Conservation (phyloP, 2,888 invertebrate species). For the Aproaerema taeniolella region DNA sequence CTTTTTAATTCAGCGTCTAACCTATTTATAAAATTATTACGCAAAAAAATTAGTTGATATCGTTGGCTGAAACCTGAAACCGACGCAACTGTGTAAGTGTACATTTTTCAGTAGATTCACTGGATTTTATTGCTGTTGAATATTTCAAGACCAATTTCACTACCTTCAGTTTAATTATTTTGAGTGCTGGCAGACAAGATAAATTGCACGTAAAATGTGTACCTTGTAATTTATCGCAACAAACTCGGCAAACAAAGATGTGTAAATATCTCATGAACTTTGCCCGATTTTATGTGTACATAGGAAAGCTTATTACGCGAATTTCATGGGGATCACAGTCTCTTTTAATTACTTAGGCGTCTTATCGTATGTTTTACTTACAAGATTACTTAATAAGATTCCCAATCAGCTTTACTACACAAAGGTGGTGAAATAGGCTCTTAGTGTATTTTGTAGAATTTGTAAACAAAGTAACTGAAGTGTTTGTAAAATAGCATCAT, state of each 20-base stretch:
- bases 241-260: conserved; percentile 8
- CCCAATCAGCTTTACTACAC: neutral
- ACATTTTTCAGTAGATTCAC: conserved; percentile 9
- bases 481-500: conserved; percentile 13
- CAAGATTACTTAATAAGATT: neutral
- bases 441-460: conserved; percentile 1
- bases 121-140: conserved; percentile 6
- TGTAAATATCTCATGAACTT: conserved; percentile 7
- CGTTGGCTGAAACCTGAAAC: no score
- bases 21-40: no score
- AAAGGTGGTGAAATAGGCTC: conserved; percentile 7
- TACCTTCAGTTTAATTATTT: conserved; percentile 11
- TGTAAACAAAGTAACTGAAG: neutral
- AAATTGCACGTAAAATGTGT: conserved; percentile 7
- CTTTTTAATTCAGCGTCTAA: no score
- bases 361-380: conserved; percentile 1
- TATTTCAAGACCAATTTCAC: conserved; percentile 9
- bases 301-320: conserved; percentile 7
- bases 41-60: no score
- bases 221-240: conserved; percentile 2
- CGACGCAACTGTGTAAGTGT: neutral
- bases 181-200: conserved; percentile 5
- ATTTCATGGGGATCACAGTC: neutral
- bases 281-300: conserved; percentile 1
- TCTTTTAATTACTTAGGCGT: neutral